phyloP scores from a whole-genome alignment of 2,113 vertebrate genomes.

The Oncorhynchus tshawytscha region DNA sequence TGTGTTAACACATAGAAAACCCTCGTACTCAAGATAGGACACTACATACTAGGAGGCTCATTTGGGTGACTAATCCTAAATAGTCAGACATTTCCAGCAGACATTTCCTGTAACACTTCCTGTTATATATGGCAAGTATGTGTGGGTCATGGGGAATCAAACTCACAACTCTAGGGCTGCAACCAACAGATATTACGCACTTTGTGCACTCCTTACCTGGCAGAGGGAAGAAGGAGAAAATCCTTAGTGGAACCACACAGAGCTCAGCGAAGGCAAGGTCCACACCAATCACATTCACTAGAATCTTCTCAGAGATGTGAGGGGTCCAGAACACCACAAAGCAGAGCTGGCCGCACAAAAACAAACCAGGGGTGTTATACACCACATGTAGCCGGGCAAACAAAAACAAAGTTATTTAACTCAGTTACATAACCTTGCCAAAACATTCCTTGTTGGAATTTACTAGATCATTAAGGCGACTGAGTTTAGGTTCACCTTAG shows the following conservation, averaged over 20 bases:
- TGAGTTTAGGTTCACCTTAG: constrained; percentile 18
- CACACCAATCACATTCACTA: constrained; percentile 93
- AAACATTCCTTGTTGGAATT: constrained; percentile 32
- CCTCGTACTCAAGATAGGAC: too few relatives aligned
- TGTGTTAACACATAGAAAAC: too few relatives aligned
- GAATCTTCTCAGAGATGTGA: constrained; percentile 89
- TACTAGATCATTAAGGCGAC: constrained; percentile 41
- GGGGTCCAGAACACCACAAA: constrained; percentile 98
- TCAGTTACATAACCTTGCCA: too few relatives aligned
- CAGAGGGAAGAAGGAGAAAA: constrained; percentile 97
- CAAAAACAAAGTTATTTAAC: too few relatives aligned
- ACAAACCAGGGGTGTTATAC: constrained; percentile 29
- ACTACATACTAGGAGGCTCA: too few relatives aligned
- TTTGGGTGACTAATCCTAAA: too few relatives aligned
- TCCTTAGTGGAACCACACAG: constrained; percentile 87
- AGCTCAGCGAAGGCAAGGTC: constrained; percentile 88
- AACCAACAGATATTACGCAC: too few relatives aligned
- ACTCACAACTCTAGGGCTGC: too few relatives aligned
- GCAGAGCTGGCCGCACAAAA: constrained; percentile 79
- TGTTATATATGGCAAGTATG: too few relatives aligned
- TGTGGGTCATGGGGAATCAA: too few relatives aligned
- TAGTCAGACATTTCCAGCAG: too few relatives aligned
- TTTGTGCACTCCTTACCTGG: constrained; percentile 78
- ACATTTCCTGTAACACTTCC: too few relatives aligned
- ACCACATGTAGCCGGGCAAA: neutral